Evolutionary conservation across 23 tunicate genomes (phyloP), one percentile per base, ranked within the genome.

Genomic region (Phallusia fumigata): DNA sequence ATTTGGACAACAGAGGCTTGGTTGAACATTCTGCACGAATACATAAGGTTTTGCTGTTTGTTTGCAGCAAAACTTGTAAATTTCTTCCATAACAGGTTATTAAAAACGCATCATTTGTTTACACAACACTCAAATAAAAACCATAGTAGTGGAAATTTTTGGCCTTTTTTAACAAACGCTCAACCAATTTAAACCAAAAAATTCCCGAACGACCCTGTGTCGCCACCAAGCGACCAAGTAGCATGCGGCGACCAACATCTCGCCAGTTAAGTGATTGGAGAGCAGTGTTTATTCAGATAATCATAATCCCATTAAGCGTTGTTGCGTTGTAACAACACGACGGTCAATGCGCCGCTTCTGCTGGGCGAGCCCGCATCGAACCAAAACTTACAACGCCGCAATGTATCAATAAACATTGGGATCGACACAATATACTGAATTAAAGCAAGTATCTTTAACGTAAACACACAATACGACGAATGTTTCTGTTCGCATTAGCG

Each of bases 311-410:
- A 58, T 24, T 22, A 3, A 24, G 28, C 28, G 26, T 24, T 1
- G 69, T 58, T 24, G 28, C 69, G 69, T 58, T 58, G 69, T 58
- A 58, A 58, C 69, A 58, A 58, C 69, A 58, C 69, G 69, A 21
- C 3, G 15, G 28, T 58, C 69, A 24, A 24, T 16, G 5, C 15
- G 28, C 26, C 26, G 28, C 69, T 21, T 58, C 69, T 58, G 28
- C 26, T 58, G 3, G 69, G 28, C 69, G 69, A 58, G 26, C 69
- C 69, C 69, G 13, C 69, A 58, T 21, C 28, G 69, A 24, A 3
- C 47, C 47, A 40, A 10, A 40, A 40, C 47, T 40, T 40, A 40
- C 47, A 40, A 58, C 69, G 69, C 69, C 26, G 28, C 69, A 11
- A 5, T 58, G 28, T 58, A 58, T 58, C 69, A 58, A 58, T 58